These are phyloP conservation scores for Notothenia coriiceps DNA, from an alignment of 2,113 vertebrate species.

Conservation along the genomic window DNA sequence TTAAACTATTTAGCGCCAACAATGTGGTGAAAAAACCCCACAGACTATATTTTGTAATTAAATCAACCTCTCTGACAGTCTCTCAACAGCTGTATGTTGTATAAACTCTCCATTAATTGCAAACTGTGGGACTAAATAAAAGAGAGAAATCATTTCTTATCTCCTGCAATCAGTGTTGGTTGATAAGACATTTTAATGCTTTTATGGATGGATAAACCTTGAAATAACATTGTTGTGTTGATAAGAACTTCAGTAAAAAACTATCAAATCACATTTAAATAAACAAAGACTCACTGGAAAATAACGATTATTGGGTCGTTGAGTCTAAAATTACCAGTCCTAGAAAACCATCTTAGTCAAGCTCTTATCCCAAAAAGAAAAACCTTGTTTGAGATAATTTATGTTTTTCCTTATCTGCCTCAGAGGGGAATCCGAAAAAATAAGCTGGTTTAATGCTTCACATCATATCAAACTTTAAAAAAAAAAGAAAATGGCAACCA, in stretches of 20 bases:
- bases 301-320: background rate
- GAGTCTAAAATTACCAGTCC: constrained; percentile 7
- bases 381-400: background rate
- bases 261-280: background rate
- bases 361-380: background rate
- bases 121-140: background rate
- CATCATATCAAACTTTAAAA: constrained; percentile 11
- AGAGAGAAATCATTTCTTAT: background rate
- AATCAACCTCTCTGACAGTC: background rate
- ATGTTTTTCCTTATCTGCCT: background rate
- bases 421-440: constrained; percentile 1
- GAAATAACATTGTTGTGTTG: constrained; percentile 5
- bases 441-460: constrained; percentile 16
- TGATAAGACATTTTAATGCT: background rate
- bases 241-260: background rate
- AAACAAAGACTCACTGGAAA: background rate
- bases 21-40: background rate
- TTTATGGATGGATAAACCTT: constrained; percentile 6
- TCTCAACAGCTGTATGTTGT: background rate
- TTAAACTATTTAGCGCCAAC: background rate
- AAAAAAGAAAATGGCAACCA: constrained; percentile 12
- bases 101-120: background rate
- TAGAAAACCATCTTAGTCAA: background rate
- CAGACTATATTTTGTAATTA: background rate
- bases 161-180: background rate